Evolutionary conservation across 2,888 invertebrate species (phyloP), one percentile per base, ranked within the genome.

Genomic region (Mesorhabditis spiculigera): DNA sequence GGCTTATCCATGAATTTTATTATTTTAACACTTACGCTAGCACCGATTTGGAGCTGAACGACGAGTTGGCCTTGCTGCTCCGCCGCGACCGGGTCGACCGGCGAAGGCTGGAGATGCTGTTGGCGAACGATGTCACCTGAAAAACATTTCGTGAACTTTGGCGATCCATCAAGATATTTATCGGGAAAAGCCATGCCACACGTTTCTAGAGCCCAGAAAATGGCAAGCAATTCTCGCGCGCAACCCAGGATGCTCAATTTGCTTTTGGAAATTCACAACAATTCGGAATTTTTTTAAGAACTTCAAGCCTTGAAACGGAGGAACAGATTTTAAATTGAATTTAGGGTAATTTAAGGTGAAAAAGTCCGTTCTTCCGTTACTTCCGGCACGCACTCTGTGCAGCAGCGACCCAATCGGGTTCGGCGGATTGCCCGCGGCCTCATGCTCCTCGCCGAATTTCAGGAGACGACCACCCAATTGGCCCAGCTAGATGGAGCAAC

Each of bases 71-170:
- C 41, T 71, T 73, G 50, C 70, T 73, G 66, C 70, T 75, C 61
- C 74, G 62, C 41, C 79, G 42, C 6, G 78, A 72, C 41, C 76
- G 75, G 5, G 77, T 73, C 58, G 75, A 43, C 68, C 78, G 70
- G 44, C 78, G 71, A 50, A 77, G 73, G 63, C 72, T 75, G 61
- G 77, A 75, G 45, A 80, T 65, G 0, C 78, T 72, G 61, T 72
- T 75, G 16, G 80, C 77, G 66, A 80, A 78, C 61, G 80, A 80
- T 10, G 80, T 68, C 5, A 76, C 72, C 80, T 80, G 74, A 67
- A 77, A 71, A 65, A 68, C 28, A 28, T 28, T 28, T 28, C 28
- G 28, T 28, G 28, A 28, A 28, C 28, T 28, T 28, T 28, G 28
- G 3, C 28, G 28, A 28, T 28, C 28, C 28, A 28, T 28, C 28